These are phyloP conservation scores for Alsophila aescularia DNA, from an alignment of 2,888 invertebrate genomes.

Conservation along the genomic window DNA sequence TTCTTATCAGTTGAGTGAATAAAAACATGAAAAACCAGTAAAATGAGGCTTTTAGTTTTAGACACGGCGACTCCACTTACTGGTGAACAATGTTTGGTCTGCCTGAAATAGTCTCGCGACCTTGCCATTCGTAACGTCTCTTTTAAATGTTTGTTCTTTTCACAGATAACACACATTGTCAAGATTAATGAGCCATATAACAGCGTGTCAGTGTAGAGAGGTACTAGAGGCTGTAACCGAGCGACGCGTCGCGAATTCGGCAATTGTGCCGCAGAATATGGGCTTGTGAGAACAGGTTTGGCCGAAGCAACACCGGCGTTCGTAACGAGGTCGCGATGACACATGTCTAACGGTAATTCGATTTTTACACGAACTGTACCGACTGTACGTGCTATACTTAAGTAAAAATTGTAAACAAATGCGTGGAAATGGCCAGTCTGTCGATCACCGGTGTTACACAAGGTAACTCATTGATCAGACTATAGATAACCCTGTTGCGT, in stretches of 20 bases:
- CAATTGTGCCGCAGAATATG: constrained; percentile 65
- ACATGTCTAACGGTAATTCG: constrained; percentile 81
- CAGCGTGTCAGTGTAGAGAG: constrained; percentile 3
- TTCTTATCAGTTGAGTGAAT: too few species aligned
- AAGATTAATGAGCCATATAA: constrained; percentile 23
- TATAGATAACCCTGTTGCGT: constrained; percentile 23
- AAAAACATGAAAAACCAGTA: too few species aligned
- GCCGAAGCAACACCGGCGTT: constrained; percentile 50
- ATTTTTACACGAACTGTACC: constrained; percentile 61
- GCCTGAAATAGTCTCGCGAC: constrained; percentile 19
- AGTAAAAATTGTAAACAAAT: constrained; percentile 55
- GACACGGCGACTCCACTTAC: constrained; percentile 9
- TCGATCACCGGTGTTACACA: constrained; percentile 6
- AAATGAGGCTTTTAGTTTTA: too few species aligned
- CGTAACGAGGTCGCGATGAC: constrained; percentile 79
- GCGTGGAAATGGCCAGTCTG: constrained; percentile 18
- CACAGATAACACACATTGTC: constrained; percentile 18
- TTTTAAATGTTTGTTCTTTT: constrained; percentile 19
- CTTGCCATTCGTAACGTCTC: constrained; percentile 11
- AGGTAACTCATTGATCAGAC: constrained; percentile 28
- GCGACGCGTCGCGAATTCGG: constrained; percentile 54
- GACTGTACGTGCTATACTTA: constrained; percentile 48
- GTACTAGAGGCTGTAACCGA: neutral
- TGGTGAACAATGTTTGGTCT: constrained; percentile 20
- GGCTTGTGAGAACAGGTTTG: constrained; percentile 75